A percentile compares a stretch with the other conserved stretches of the same genome.
Evolutionary conservation across 2,888 invertebrate species (phyloP).

Genomic region (Pasiphila rectangulata): DNA sequence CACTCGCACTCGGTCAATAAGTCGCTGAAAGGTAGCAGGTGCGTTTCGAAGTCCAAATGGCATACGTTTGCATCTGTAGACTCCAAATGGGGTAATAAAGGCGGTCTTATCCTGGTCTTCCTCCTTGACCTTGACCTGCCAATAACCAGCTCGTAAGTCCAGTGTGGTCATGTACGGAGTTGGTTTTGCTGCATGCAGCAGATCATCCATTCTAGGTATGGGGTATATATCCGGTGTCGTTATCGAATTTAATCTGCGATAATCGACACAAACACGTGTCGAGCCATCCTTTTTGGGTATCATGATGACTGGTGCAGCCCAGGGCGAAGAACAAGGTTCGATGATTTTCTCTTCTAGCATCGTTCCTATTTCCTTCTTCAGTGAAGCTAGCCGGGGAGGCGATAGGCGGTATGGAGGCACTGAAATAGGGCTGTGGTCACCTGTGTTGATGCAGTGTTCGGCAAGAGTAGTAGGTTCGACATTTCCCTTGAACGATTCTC

Average conservation of each 20-base stretch:
- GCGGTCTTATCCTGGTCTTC: conserved; percentile 8
- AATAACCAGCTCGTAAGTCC: conserved; percentile 9
- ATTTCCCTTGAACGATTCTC: background rate
- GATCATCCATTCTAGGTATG: conserved; percentile 21
- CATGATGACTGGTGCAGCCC: conserved; percentile 6
- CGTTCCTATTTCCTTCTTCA: background rate
- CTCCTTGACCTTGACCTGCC: background rate
- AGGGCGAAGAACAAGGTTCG: conserved; percentile 2
- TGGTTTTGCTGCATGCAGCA: conserved; percentile 9
- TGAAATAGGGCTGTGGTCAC: background rate
- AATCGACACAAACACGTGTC: conserved; percentile 7
- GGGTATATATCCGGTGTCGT: conserved; percentile 18
- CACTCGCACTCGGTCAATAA: conserved; percentile 18
- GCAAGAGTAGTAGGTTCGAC: background rate
- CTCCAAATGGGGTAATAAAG: conserved; percentile 13
- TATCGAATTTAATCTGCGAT: background rate
- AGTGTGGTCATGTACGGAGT: conserved; percentile 6
- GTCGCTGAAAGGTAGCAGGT: conserved; percentile 10
- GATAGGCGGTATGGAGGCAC: conserved; percentile 8
- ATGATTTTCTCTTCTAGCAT: conserved; percentile 5
- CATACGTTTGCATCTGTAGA: conserved; percentile 5
- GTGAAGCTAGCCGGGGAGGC: background rate
- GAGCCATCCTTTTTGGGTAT: conserved; percentile 9
- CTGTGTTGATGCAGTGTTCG: conserved; percentile 5
- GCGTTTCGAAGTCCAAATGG: conserved; percentile 11